A percentile compares a stretch with the other conserved stretches of the same genome.
Conservation (phyloP, 2,113 vertebrate species). For the Jacana jacana region DNA sequence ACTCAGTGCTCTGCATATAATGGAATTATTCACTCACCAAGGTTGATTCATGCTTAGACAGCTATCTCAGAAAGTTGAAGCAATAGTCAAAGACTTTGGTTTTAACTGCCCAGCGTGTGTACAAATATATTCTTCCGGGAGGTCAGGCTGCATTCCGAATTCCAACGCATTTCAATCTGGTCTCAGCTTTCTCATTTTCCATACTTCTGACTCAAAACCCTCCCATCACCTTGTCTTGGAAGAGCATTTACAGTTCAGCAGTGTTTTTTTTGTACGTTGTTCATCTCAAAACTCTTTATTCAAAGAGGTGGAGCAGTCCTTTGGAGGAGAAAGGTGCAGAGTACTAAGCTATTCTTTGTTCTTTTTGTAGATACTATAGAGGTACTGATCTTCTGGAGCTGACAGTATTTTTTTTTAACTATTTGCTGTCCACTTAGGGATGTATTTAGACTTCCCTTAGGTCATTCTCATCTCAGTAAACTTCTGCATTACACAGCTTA, state of each 20-base stretch:
- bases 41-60: neutral
- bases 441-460: neutral
- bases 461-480: neutral
- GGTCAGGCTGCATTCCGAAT: neutral
- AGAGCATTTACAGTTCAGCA: neutral
- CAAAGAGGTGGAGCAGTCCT: neutral
- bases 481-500: neutral
- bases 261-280: neutral
- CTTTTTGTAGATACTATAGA: neutral
- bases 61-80: neutral
- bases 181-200: neutral
- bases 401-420: neutral
- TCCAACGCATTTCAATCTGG: neutral
- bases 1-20: neutral
- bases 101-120: neutral
- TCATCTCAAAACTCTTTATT: neutral
- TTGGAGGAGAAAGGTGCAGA: neutral
- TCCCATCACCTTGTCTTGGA: neutral
- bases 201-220: neutral
- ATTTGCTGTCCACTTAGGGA: neutral
- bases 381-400: neutral
- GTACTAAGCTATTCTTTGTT: neutral
- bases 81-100: neutral
- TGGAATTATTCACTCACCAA: neutral
- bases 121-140: neutral